Conservation (phyloP, 2,113 vertebrate genomes). For the Ia io region DNA sequence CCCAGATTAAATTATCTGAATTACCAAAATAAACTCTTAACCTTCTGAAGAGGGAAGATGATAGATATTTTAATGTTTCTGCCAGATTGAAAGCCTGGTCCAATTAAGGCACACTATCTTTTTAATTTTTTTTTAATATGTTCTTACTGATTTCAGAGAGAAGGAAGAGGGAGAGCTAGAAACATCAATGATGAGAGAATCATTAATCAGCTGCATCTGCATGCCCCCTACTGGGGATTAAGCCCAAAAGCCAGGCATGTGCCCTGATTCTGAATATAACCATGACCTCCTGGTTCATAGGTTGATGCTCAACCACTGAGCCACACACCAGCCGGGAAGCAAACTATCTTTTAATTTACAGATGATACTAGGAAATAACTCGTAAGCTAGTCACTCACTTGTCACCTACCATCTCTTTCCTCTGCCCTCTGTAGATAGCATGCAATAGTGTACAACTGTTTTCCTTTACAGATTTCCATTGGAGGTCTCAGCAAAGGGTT, state of each 20-base stretch:
- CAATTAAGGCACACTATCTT: neutral
- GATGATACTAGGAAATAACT: neutral
- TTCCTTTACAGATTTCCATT: slow-evolving; percentile 79
- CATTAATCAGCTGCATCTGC: too few relatives aligned
- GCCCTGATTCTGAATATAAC: too few relatives aligned
- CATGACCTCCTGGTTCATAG: too few relatives aligned
- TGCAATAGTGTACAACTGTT: slow-evolving; percentile 73
- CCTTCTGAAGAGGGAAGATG: neutral
- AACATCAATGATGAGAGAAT: too few relatives aligned
- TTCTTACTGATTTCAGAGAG: too few relatives aligned
- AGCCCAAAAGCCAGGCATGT: too few relatives aligned
- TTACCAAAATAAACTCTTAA: neutral
- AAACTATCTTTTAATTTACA: slow-evolving; percentile 15
- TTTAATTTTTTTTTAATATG: neutral
- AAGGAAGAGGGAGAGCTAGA: too few relatives aligned
- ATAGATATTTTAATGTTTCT: slow-evolving; percentile 1
- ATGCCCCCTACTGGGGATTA: too few relatives aligned
- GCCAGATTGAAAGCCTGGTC: neutral
- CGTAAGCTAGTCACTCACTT: neutral
- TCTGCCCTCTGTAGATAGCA: slow-evolving; percentile 78
- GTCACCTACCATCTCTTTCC: slow-evolving; percentile 79
- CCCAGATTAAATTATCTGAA: neutral
- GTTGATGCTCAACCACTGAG: too few relatives aligned
- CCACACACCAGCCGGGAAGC: neutral
- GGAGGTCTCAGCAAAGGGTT: slow-evolving; percentile 80